A percentile compares a stretch with the other conserved stretches of the same genome.
Evolutionary conservation across 2,797 vertebrate species (phyloP).

Genomic region (Myotis pilosus): DNA sequence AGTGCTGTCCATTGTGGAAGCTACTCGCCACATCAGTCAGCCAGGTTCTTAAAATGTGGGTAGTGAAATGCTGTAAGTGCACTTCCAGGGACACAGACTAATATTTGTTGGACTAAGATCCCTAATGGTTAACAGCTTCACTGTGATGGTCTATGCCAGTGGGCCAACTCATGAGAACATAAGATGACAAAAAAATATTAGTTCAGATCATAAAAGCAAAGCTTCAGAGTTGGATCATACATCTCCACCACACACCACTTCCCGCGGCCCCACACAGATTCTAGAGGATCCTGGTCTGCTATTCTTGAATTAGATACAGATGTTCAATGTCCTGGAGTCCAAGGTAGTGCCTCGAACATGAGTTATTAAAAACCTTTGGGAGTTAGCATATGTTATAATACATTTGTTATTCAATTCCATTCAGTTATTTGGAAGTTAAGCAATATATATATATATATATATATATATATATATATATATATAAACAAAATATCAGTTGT

Average conservation of each 20-base stretch:
- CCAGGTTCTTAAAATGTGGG: background rate
- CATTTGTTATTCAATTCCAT: background rate
- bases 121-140: background rate
- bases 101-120: background rate
- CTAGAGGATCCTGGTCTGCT: background rate
- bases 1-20: fast-evolving
- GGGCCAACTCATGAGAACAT: background rate
- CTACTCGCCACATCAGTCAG: background rate
- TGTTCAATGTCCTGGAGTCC: background rate
- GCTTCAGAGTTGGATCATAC: background rate
- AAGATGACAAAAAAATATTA: background rate
- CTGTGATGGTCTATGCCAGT: background rate
- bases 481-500: background rate
- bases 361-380: background rate
- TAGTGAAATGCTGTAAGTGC: background rate
- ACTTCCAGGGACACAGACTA: background rate
- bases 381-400: background rate
- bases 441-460: background rate
- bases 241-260: background rate
- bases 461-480: too few species aligned
- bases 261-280: background rate
- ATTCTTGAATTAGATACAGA: background rate
- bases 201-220: background rate
- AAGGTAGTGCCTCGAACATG: background rate
- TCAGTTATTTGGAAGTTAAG: background rate